Evolutionary conservation across 2,113 vertebrate genomes (phyloP).

Genomic region (Setophaga kirtlandii): DNA sequence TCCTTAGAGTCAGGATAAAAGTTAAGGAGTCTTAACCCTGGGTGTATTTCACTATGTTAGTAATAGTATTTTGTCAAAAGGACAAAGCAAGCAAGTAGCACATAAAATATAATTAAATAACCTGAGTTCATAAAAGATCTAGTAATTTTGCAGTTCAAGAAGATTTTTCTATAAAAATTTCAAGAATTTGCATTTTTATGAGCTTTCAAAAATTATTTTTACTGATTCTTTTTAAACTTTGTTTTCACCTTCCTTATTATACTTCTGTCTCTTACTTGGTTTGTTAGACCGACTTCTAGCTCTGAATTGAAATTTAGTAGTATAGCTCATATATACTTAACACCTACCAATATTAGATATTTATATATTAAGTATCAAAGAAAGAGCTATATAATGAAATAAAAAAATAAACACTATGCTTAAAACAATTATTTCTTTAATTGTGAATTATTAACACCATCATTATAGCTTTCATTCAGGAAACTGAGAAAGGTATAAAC

Average conservation of each 20-base stretch:
- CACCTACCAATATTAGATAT: neutral
- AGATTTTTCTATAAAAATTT: neutral
- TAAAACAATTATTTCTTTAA: neutral
- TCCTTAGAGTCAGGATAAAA: neutral
- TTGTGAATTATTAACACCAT: neutral
- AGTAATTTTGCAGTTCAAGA: neutral
- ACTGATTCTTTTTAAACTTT: neutral
- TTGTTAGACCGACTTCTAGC: neutral
- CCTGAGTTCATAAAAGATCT: neutral
- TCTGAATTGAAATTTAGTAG: neutral
- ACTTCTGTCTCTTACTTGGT: neutral
- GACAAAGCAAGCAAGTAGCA: neutral
- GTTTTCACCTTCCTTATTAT: neutral
- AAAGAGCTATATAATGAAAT: neutral
- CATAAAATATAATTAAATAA: neutral
- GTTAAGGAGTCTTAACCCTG: neutral
- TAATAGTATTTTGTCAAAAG: neutral
- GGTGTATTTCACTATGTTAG: neutral
- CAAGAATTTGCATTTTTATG: neutral
- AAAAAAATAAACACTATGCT: neutral
- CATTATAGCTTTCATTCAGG: neutral
- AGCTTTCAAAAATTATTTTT: neutral
- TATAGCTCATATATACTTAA: neutral
- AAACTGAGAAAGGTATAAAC: neutral
- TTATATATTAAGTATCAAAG: neutral